Base-by-base conservation (phyloP, 2,113 vertebrate genomes). In the Cichladusa arquata region DNA sequence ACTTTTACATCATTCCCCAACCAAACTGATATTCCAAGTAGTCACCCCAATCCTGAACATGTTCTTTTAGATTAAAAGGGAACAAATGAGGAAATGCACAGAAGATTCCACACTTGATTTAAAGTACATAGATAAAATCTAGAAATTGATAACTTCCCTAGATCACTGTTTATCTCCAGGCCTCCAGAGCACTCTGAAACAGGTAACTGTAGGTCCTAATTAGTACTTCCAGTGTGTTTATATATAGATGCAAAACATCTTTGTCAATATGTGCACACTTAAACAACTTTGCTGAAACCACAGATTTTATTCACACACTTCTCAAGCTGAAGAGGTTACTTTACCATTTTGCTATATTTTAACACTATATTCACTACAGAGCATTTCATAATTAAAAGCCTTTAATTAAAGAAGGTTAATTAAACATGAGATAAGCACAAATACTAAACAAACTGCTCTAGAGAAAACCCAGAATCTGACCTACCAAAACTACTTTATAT, bases 341-440 rank as follows among this genome's bases (percentile, higher is more conserved):
- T 61, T 58, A 81, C 18, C 26, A 33, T 89, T 85, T 80, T 91
- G 50, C 71, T 73, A 2, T 44, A 73, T 47, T 95, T 72, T 57
- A 95, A 76, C 78, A 90, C 70, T 73, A 57, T 50, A 88, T 58
- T 70, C 20, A 69, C 62, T 80, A 54, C 38, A 76, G n/a, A 89
- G 29, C 19, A 51, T 57, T 91, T 90, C 34, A 89, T 60, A 94
- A 90, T 90, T 92, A 78, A 90, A 73, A 58, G 7, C 44, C 88
- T 93, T 96, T 97, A 97, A 93, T 97, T 97, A 97, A 96, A 91
- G 62, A 80, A 91, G 66, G 95, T 95, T 93, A 95, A 94, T 92
- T 92, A 95, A 96, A 96, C 87, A 96, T 88, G 69, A 81, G 92
- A 90, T 94, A 96, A 94, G 95, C 94, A 96, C 79, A 96, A 95